Evolutionary conservation across 2,888 invertebrate species (phyloP).

Genomic region (Drosophila nigritarsus): DNA sequence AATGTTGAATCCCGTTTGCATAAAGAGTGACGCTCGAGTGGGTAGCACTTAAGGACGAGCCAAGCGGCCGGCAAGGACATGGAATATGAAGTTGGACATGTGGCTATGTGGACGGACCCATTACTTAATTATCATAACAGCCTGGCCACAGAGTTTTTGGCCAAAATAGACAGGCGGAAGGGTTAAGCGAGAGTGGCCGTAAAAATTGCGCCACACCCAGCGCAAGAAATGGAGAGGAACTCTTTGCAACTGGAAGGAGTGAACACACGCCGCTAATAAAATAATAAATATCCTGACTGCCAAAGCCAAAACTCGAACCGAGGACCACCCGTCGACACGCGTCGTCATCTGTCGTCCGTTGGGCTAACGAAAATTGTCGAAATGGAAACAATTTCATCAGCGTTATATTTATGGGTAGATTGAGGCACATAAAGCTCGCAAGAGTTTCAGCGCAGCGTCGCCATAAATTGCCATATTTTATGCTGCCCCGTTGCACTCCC

Average conservation of each 20-base stretch:
- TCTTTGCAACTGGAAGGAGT: slow-evolving; percentile 12
- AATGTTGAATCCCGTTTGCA: slow-evolving; percentile 59
- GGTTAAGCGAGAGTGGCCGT: slow-evolving; percentile 58
- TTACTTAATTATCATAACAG: slow-evolving; percentile 82
- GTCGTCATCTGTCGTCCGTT: slow-evolving; percentile 18
- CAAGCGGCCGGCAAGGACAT: slow-evolving; percentile 29
- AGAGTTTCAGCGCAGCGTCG: slow-evolving; percentile 50
- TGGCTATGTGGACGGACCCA: slow-evolving; percentile 64
- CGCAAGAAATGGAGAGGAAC: not conserved
- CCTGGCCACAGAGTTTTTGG: slow-evolving; percentile 55
- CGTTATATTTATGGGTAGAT: slow-evolving; percentile 46
- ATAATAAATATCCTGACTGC: slow-evolving; percentile 78
- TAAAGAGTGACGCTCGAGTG: slow-evolving; percentile 73
- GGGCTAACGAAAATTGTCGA: slow-evolving; percentile 65
- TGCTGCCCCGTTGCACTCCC: slow-evolving; percentile 46
- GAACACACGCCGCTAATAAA: slow-evolving; percentile 79
- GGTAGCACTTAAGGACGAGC: slow-evolving; percentile 71
- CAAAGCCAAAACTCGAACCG: slow-evolving; percentile 21
- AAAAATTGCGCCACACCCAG: slow-evolving; percentile 75
- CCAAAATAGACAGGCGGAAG: slow-evolving; percentile 55
- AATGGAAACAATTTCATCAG: slow-evolving; percentile 80
- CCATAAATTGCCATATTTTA: slow-evolving; percentile 80
- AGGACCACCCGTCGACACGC: slow-evolving; percentile 49
- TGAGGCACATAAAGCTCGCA: slow-evolving; percentile 61
- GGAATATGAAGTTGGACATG: slow-evolving; percentile 30